phyloP scores from a whole-genome alignment of 2,888 invertebrate genomes.

The Melipona beecheii region DNA sequence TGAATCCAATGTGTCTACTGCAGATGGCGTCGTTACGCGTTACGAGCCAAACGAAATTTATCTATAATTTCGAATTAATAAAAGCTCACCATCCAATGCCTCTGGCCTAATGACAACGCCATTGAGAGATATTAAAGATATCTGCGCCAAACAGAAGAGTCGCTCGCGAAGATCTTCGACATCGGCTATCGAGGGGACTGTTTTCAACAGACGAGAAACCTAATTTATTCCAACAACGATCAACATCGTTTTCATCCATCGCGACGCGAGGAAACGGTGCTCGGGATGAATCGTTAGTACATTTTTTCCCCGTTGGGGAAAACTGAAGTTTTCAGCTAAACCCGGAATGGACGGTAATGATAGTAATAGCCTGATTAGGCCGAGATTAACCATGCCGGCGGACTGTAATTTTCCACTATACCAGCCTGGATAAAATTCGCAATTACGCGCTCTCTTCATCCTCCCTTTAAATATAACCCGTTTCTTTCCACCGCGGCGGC shows the following conservation, averaged over 20 bases:
- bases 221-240: not conserved
- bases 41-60: no score
- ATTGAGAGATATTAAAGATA: no score
- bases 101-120: no score
- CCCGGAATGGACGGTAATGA: not conserved
- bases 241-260: not conserved
- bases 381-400: not conserved
- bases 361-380: constrained; percentile 16
- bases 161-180: not conserved
- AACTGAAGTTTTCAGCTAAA: not conserved
- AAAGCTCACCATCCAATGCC: no score
- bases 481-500: not conserved
- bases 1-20: no score
- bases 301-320: not conserved
- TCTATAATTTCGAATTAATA: no score
- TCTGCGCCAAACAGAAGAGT: not conserved
- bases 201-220: not conserved
- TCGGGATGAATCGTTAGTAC: not conserved
- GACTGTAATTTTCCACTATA: constrained; percentile 27
- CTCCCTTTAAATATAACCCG: not conserved
- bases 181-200: not conserved
- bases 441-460: constrained; percentile 14
- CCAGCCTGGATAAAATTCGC: constrained; percentile 7
- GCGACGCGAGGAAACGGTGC: not conserved
- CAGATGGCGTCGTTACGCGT: no score